Evolutionary conservation across 2,888 invertebrate genomes (phyloP), one percentile per base, ranked within the genome.

Genomic region (Pollenia labialis): DNA sequence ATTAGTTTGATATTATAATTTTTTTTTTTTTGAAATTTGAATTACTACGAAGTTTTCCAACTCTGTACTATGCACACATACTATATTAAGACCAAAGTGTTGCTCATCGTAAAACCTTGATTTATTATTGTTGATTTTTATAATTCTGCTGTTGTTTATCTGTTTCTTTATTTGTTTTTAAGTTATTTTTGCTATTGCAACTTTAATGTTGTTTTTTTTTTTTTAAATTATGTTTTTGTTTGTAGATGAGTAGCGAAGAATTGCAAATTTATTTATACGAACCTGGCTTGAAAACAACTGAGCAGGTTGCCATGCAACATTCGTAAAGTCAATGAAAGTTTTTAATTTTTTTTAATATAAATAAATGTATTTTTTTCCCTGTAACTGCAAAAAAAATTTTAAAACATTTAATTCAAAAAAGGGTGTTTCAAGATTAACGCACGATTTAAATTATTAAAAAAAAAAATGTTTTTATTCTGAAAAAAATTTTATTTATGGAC

Each of bases 121-220:
- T 83, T 81, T 81, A 69, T 81, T 81, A 71, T 81, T 85, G 84
- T 81, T 87, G 75, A 77, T 80, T 88, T 83, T 86, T 66, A 72
- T 66, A 81, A 74, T 72, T 56, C 81, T 83, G 62, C 54, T 81
- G 82, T 88, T 88, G 76, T 79, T 84, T 88, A 64, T 83, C 77
- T 81, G 77, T 62, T 82, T 72, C 68, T 64, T 83, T 72, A 56
- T 84, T 76, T 66, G 18, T 46, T 62, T 81, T 60, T 83, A 64
- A 86, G 84, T 88, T 88, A 88, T 88, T 89, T 89, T 89, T 90
- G 89, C 87, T 88, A 32, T 68, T 90, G 89, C 88, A 87, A 88
- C 71, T 88, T 85, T 81, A 52, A 32, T 52, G 18, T 56, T 48
- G 46, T 56, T 54, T 68, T n/a, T 48, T 77, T 14, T 18, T 62